A percentile compares a stretch with the other conserved stretches of the same genome.
phyloP scores from a whole-genome alignment of 2,113 vertebrate genomes.

The Dasyprocta punctata region DNA sequence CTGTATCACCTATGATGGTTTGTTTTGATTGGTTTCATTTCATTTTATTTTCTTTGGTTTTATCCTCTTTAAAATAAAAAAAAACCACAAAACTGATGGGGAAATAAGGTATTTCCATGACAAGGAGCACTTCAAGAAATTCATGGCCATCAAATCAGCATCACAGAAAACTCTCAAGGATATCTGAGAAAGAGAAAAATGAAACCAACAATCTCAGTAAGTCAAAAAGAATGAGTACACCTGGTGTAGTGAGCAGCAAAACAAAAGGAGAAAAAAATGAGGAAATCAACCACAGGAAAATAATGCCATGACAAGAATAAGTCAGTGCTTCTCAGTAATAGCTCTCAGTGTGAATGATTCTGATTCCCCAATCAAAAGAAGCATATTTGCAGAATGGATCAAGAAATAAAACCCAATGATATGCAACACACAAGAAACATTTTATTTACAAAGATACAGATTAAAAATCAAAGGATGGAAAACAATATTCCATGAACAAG shows the following conservation, averaged over 20 bases:
- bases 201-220: background rate
- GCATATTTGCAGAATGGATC: background rate
- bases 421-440: background rate
- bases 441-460: background rate
- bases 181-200: background rate
- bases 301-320: background rate
- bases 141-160: background rate
- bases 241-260: background rate
- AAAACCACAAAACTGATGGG: too few species aligned
- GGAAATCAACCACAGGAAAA: background rate
- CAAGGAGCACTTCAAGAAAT: background rate
- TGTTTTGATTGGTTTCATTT: too few species aligned
- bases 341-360: background rate
- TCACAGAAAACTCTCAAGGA: background rate
- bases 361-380: background rate
- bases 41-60: too few species aligned
- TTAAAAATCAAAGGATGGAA: too few species aligned
- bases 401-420: background rate
- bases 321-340: background rate
- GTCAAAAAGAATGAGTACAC: background rate
- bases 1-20: too few species aligned
- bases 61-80: too few species aligned
- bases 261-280: background rate
- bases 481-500: background rate
- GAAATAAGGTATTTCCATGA: background rate